Evolutionary conservation across 1,140 invertebrate species (phyloP), one percentile per base, ranked within the genome.

Genomic region (Cyrtorhinus lividipennis): DNA sequence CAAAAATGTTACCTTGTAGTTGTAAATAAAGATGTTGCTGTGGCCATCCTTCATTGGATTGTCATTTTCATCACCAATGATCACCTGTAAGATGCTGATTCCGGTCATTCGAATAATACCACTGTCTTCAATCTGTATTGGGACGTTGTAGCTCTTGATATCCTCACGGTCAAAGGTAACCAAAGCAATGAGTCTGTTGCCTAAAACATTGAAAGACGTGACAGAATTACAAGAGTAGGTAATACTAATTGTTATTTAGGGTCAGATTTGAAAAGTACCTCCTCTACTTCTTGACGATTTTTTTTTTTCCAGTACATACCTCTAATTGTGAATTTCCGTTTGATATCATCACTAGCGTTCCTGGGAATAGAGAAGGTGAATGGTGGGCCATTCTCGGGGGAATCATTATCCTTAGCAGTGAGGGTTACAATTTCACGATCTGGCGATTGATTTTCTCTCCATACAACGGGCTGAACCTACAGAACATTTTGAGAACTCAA

Each of bases 21-120:
- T 93, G 72, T 95, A 95, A 0, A 96, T 87, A 70, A 91, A 88
- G 69, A 96, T 94, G 59, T 83, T 80, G 69, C 92, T 94, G 2
- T 81, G 79, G 0, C 92, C 92, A 53, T 83, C 77, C 1, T 76
- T 74, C 84, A 94, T 95, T 1, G 78, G 72, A 73, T 94, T 94
- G 69, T 96, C 92, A 71, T 96, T 95, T 46, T 81, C 78, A 73
- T 95, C 92, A 1, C 90, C 92, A 64, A 97, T 94, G 12, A 92
- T 85, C 1, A 97, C 83, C 38, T 82, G 84, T 0, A 94, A 74
- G 1, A 82, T 86, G 48, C 87, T 90, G 0, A 85, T 85, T 0
- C 83, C 85, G 0, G 83, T 87, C 73, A 82, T 74, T 8, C 77
- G 71, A 0, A 88, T 88, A 2, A 69, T 75, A 0, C 91, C 91